Evolutionary conservation across 2,113 vertebrate genomes (phyloP).

Genomic region (Aleadryas rufinucha): DNA sequence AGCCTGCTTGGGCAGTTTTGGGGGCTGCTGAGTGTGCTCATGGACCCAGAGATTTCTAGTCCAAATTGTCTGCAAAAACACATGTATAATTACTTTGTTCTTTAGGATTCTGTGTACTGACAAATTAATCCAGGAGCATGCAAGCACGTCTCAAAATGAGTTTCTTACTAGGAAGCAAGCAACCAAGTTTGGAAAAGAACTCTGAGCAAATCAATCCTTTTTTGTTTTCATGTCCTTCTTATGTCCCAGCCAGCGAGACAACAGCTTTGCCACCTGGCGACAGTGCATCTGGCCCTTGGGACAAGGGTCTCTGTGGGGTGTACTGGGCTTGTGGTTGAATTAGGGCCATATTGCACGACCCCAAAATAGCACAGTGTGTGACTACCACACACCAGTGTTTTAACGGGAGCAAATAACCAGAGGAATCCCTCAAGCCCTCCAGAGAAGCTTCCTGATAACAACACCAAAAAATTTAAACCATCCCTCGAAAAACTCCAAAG

Average conservation of each 20-base stretch:
- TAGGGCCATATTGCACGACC: background rate
- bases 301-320: background rate
- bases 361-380: background rate
- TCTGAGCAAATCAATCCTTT: background rate
- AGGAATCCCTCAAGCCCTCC: background rate
- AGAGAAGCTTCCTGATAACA: background rate
- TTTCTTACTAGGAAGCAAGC: background rate
- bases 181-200: background rate
- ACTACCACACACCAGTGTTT: background rate
- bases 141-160: background rate
- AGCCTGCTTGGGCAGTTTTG: background rate
- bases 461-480: background rate
- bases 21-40: background rate
- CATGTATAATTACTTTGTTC: accelerated
- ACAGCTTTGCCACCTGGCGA: conserved; percentile 23
- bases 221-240: background rate
- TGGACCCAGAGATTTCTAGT: background rate
- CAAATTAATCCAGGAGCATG: background rate
- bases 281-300: background rate
- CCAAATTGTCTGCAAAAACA: background rate
- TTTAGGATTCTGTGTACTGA: background rate
- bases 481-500: background rate
- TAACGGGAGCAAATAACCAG: background rate
- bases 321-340: background rate
- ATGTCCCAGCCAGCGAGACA: background rate